Evolutionary conservation across 2,113 vertebrate species (phyloP), one percentile per base, ranked within the genome.

Genomic region (Gymnogyps californianus): DNA sequence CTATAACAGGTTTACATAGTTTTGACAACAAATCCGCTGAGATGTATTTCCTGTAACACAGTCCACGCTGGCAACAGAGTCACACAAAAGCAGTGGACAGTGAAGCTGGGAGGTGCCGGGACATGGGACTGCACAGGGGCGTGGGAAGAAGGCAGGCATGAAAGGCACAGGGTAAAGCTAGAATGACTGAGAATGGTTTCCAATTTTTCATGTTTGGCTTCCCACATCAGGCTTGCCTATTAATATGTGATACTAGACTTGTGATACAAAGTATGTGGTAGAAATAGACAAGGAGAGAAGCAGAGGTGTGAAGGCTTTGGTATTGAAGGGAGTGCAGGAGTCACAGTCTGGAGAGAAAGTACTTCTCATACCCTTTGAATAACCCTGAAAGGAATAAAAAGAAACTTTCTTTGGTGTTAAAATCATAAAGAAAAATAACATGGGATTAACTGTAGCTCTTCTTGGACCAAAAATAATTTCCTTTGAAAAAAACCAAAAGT

Each of bases 81-180:
- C 32, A 29, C 26, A 16, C 0, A 0, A 69, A 17, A 64, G 10
- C 17, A 44, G 7, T 3, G 3, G 64, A 10, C 29, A 80, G 31
- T 21, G n/a, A 65, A 86, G 44, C 10, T 0, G 0, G 24, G 6
- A 69, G 24, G 20, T 40, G 34, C 13, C 38, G 77, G 22, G 8
- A 29, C 4, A 19, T 13, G 24, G 34, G 18, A 46, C 42, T 62
- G 11, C 32, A 57, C 15, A 51, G 31, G 13, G 18, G 2, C 2
- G 1, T n/a, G 42, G 17, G 12, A 85, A 38, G 18, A 87, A 67
- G 11, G 13, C 32, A 62, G 38, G 8, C 10, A 16, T 34, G 40
- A 52, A 75, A 79, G 29, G 13, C 26, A 17, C 31, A 54, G 8
- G 9, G 8, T 25, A 59, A 59, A 85, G n/a, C 19, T 55, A 8